Percentiles rank a stretch among this genome's conserved stretches.
phyloP scores from a whole-genome alignment of 1,140 invertebrate species.

The Whitmania pigra region DNA sequence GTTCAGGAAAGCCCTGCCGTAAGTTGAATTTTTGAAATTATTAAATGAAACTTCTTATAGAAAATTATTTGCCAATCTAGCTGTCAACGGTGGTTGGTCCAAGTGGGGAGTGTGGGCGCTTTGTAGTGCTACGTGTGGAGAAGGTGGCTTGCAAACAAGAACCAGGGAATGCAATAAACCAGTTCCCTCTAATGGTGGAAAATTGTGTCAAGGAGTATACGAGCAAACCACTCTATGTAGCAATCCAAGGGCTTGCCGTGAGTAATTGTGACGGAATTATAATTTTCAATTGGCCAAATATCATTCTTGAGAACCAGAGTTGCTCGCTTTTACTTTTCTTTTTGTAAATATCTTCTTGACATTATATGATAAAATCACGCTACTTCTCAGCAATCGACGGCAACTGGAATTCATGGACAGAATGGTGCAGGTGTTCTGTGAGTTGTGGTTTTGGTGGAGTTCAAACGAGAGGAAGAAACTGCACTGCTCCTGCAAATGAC shows the following conservation, averaged over 20 bases:
- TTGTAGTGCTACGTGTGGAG: constrained; percentile 14
- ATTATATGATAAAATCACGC: too few species aligned
- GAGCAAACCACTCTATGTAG: neutral
- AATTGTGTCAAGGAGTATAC: constrained; percentile 19
- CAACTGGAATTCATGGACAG: constrained; percentile 46
- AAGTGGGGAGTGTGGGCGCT: constrained; percentile 16
- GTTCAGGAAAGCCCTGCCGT: too few species aligned
- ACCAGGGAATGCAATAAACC: constrained; percentile 45
- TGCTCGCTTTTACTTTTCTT: too few species aligned
- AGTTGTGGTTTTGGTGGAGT: constrained; percentile 28
- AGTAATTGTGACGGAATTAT: neutral
- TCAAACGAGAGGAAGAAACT: constrained; percentile 18
- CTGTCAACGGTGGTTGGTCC: constrained; percentile 13
- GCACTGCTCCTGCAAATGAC: constrained; percentile 13
- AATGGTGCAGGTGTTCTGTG: constrained; percentile 30
- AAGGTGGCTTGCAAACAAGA: constrained; percentile 35
- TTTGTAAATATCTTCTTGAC: too few species aligned
- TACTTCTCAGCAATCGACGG: constrained; percentile 27
- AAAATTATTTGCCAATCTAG: too few species aligned
- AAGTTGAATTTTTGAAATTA: too few species aligned
- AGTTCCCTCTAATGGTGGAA: constrained; percentile 15
- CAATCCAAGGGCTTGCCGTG: neutral
- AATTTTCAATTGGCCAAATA: neutral
- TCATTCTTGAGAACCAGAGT: too few species aligned
- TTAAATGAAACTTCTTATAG: too few species aligned